Conservation (phyloP, 2,888 invertebrate genomes). For the Dasysyrphus tricinctus region DNA sequence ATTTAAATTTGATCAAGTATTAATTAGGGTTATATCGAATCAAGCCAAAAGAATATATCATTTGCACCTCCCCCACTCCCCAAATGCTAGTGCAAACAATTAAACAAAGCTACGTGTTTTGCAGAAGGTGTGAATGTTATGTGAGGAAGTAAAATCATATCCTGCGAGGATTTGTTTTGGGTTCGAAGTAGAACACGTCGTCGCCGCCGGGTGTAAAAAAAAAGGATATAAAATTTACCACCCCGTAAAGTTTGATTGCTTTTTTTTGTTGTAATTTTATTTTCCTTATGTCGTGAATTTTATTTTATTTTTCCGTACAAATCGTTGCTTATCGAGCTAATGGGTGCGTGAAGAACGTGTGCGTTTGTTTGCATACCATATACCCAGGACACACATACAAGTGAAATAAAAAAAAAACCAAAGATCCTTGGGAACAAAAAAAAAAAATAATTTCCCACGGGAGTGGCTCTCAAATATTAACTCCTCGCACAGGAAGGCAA, state of each 20-base stretch:
- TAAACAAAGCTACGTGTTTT: slow-evolving; percentile 11
- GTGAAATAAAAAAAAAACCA: slow-evolving; percentile 31
- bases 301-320: slow-evolving; percentile 28
- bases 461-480: slow-evolving; percentile 67
- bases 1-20: slow-evolving; percentile 52
- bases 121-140: slow-evolving; percentile 34
- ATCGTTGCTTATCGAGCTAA: slow-evolving; percentile 1
- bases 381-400: slow-evolving; percentile 23
- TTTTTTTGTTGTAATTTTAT: slow-evolving; percentile 12
- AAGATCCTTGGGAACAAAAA: slow-evolving; percentile 8
- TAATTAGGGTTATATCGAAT: slow-evolving; percentile 37
- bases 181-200: slow-evolving; percentile 14
- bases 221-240: slow-evolving; percentile 42
- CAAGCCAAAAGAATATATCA: slow-evolving; percentile 38
- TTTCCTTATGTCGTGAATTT: slow-evolving; percentile 41
- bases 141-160: slow-evolving; percentile 8
- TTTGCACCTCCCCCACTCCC: background rate
- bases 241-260: slow-evolving; percentile 61
- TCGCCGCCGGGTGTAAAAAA: background rate
- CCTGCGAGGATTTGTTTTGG: slow-evolving; percentile 12
- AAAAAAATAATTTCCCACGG: slow-evolving; percentile 73
- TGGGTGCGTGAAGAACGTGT: slow-evolving; percentile 39
- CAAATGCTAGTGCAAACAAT: background rate
- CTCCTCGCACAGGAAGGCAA: slow-evolving; percentile 50
- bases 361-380: slow-evolving; percentile 44